Conservation (phyloP, 2,888 invertebrate genomes). For the Sicus ferrugineus region DNA sequence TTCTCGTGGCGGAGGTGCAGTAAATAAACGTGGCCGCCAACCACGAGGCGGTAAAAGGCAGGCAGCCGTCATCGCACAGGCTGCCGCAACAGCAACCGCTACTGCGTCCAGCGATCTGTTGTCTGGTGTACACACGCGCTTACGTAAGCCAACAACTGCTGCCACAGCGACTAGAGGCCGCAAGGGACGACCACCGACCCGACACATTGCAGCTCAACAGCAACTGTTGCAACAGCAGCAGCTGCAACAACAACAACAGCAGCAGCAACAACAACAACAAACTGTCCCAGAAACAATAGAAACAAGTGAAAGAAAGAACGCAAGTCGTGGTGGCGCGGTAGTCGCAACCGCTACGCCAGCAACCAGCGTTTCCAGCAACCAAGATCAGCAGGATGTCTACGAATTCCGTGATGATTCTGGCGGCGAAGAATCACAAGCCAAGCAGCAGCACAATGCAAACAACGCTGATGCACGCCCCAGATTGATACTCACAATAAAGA, state of each 20-base stretch:
- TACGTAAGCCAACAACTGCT: slow-evolving; percentile 61
- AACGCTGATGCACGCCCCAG: slow-evolving; percentile 70
- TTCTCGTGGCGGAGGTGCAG: slow-evolving; percentile 48
- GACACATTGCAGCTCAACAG: slow-evolving; percentile 57
- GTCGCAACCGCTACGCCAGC: slow-evolving; percentile 42
- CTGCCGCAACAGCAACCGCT: slow-evolving; percentile 31
- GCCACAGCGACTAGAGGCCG: slow-evolving; percentile 58
- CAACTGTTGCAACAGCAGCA: slow-evolving; percentile 40
- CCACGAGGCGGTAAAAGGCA: slow-evolving; percentile 59
- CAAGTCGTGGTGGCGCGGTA: slow-evolving; percentile 48
- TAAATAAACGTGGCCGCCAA: slow-evolving; percentile 54
- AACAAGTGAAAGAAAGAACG: slow-evolving; percentile 61
- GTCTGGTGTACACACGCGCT: slow-evolving; percentile 69
- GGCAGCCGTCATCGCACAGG: slow-evolving; percentile 44
- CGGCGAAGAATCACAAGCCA: slow-evolving; percentile 72
- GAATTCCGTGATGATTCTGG: slow-evolving; percentile 91
- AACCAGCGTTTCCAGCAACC: slow-evolving; percentile 36
- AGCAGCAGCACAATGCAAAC: not conserved
- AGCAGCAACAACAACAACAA: slow-evolving; percentile 30
- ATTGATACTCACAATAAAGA: slow-evolving; percentile 83
- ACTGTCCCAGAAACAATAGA: slow-evolving; percentile 36
- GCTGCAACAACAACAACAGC: slow-evolving; percentile 34
- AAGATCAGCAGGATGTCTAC: slow-evolving; percentile 77
- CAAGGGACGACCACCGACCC: slow-evolving; percentile 65
- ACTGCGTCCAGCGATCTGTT: not conserved